Evolutionary conservation across 2,797 vertebrate genomes (phyloP), one percentile per base, ranked within the genome.

Genomic region (Sphenodon punctatus): DNA sequence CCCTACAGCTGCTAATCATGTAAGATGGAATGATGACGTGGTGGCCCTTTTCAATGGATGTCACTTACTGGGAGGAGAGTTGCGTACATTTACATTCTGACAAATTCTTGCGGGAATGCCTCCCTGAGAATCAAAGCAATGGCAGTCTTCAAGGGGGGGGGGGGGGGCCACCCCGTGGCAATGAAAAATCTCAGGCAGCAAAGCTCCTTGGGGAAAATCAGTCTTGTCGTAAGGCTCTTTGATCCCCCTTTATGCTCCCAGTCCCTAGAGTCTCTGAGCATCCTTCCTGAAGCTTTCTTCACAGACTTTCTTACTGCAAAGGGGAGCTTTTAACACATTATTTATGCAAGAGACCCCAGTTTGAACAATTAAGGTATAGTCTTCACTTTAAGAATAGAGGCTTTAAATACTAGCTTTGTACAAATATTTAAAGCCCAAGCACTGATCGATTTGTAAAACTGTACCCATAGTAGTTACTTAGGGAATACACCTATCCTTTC

Each of bases 91-190:
- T 83, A 81, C 64, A 82, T 90, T 90, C 80, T 90, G 88, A 89
- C 81, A 75, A 89, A 89, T 87, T 87, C 89, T 92, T 86, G 73
- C 90, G 79, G 81, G 81, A 66, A 64, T 68, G 9, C 75, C 77
- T 80, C 46, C 46, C 70, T 90, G 89, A 89, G 82, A 83, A 91
- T 81, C 85, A 92, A 92, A 90, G 86, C n/a, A 27, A 71, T 51
- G 84, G 71, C 84, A 90, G 86, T 76, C 65, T 78, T 85, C 85
- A 88, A 91, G 79, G 34, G 78, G 53, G n/a, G n/a, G n/a, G n/a
- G n/a, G n/a, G n/a, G n/a, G n/a, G n/a, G 46, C 64, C 69, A 90
- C 84, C 82, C 81, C 63, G 86, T 79, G 77, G 81, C 86, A 68
- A 83, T 87, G 60, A 78, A 91, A n/a, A 90, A 79, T 66, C 53